Evolutionary conservation across 1,140 invertebrate species (phyloP).

Genomic region (Temnothorax curvispinosus): DNA sequence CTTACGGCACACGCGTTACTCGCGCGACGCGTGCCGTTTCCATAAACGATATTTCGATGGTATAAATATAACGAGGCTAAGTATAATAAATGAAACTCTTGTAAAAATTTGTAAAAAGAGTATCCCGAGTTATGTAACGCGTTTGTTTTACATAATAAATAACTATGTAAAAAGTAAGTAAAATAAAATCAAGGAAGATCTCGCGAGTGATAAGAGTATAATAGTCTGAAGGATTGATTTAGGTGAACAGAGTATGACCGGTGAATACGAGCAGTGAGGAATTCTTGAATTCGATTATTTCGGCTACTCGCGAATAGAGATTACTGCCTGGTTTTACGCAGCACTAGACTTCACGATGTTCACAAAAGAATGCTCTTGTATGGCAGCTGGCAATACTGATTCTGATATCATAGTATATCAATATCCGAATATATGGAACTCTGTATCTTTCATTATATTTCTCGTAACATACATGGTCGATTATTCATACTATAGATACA

Average conservation of each 20-base stretch:
- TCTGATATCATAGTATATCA: slow-evolving; percentile 58
- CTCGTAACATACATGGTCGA: slow-evolving; percentile 9
- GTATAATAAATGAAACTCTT: slow-evolving; percentile 59
- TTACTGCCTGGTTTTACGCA: slow-evolving; percentile 53
- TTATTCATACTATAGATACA: slow-evolving; percentile 8
- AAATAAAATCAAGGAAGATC: slow-evolving; percentile 31
- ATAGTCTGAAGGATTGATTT: slow-evolving; percentile 27
- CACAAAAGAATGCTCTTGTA: slow-evolving; percentile 53
- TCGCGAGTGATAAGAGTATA: slow-evolving; percentile 34
- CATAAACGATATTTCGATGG: slow-evolving; percentile 44
- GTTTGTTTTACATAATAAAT: slow-evolving; percentile 60
- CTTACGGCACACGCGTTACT: slow-evolving; percentile 12
- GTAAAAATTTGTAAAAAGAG: slow-evolving; percentile 72
- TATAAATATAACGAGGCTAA: slow-evolving; percentile 66
- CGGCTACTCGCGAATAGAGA: slow-evolving; percentile 59
- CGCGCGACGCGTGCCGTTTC: slow-evolving; percentile 11
- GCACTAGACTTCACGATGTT: slow-evolving; percentile 61
- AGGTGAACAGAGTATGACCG: slow-evolving; percentile 37
- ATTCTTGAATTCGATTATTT: slow-evolving; percentile 58
- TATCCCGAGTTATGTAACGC: slow-evolving; percentile 61
- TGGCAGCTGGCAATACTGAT: slow-evolving; percentile 61
- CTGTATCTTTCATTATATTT: slow-evolving; percentile 56
- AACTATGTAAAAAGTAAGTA: slow-evolving; percentile 57
- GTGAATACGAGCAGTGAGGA: slow-evolving; percentile 44
- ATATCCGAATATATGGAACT: slow-evolving; percentile 49